Evolutionary conservation across 2,888 invertebrate species (phyloP).

Genomic region (Parapristionchus giblindavisi): DNA sequence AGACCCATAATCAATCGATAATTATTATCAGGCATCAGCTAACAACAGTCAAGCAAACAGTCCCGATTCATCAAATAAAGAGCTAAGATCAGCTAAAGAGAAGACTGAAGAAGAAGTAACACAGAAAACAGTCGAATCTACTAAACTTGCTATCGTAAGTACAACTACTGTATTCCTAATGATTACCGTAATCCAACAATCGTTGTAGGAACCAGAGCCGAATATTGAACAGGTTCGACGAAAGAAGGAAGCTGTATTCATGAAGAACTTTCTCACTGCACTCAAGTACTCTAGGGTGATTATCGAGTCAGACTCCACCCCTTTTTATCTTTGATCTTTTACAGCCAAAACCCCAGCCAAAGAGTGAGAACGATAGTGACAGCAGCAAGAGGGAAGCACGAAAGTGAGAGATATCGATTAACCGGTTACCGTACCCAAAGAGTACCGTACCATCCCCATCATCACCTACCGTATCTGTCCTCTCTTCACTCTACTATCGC

Average conservation of each 20-base stretch:
- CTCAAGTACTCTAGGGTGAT: slow-evolving; percentile 17
- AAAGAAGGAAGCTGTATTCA: slow-evolving; percentile 26
- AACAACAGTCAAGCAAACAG: slow-evolving; percentile 33
- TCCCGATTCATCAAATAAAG: too few species aligned
- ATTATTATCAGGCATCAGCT: slow-evolving; percentile 1
- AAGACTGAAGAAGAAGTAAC: too few species aligned
- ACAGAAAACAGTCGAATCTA: too few species aligned
- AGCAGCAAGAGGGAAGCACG: too few species aligned
- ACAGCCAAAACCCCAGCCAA: slow-evolving; percentile 4
- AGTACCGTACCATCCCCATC: neutral
- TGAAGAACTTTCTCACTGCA: slow-evolving; percentile 22
- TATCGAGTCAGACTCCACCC: neutral
- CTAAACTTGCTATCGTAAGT: too few species aligned
- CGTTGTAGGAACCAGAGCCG: slow-evolving; percentile 29
- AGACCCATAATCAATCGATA: neutral
- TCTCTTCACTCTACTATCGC: neutral
- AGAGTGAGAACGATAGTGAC: too few species aligned
- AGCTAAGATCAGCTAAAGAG: too few species aligned
- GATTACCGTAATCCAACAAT: neutral
- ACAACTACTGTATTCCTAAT: neutral
- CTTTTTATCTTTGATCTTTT: neutral
- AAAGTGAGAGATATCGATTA: too few species aligned
- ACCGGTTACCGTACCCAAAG: too few species aligned
- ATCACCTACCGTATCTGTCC: neutral
- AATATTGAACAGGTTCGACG: slow-evolving; percentile 11